phyloP scores from a whole-genome alignment of 2,113 vertebrate species.

The Aix galericulata region DNA sequence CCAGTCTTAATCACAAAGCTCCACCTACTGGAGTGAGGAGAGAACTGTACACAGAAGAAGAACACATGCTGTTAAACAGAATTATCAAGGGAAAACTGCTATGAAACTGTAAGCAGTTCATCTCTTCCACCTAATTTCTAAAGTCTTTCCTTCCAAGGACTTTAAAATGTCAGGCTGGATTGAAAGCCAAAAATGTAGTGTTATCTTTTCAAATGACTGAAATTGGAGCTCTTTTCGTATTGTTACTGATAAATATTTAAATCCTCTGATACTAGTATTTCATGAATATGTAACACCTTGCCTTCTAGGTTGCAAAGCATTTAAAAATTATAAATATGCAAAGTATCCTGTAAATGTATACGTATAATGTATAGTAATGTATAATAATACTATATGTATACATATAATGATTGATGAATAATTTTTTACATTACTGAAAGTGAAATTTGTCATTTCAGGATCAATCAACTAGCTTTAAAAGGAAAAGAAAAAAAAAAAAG shows the following conservation, averaged over 20 bases:
- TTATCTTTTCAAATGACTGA: not conserved
- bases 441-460: not conserved
- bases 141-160: not conserved
- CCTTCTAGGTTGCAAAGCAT: not conserved
- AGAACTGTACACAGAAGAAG: not conserved
- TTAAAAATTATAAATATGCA: not conserved
- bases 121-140: not conserved
- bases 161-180: not conserved
- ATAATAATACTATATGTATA: not conserved
- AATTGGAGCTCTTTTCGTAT: not conserved
- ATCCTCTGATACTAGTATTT: not conserved
- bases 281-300: not conserved
- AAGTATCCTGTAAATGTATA: not conserved
- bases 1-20: slow-evolving; percentile 55
- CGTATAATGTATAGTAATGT: too few species aligned
- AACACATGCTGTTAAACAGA: not conserved
- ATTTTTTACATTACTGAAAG: not conserved
- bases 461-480: not conserved
- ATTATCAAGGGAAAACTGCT: not conserved
- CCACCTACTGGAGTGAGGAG: slow-evolving; percentile 38
- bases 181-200: not conserved
- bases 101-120: fast-evolving
- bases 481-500: too few species aligned
- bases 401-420: not conserved
- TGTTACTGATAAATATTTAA: not conserved